Evolutionary conservation across 1,140 invertebrate genomes (phyloP).

Genomic region (Manduca sexta): DNA sequence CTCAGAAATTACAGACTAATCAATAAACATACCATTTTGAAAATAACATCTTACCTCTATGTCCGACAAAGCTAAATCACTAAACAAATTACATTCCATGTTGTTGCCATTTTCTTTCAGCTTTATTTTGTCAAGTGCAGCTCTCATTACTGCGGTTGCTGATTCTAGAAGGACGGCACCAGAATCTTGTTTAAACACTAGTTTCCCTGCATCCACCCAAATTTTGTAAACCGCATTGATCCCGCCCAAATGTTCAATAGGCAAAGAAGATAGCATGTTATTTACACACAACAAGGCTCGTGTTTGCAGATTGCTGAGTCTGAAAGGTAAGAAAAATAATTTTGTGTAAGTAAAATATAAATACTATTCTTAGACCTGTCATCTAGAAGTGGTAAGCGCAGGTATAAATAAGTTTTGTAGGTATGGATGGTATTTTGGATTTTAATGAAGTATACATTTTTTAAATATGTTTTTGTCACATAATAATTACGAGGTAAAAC

Average conservation of each 20-base stretch:
- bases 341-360: no score
- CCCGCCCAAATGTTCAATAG: conserved; percentile 76
- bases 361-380: not conserved
- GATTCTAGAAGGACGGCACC: conserved; percentile 76
- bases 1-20: no score
- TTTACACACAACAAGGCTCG: conserved; percentile 79
- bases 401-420: no score
- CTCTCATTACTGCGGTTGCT: conserved; percentile 78
- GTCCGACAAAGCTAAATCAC: conserved; percentile 58
- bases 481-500: no score
- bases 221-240: conserved; percentile 69
- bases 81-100: conserved; percentile 51
- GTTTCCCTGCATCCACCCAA: conserved; percentile 74
- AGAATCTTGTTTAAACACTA: conserved; percentile 72
- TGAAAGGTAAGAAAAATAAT: conserved; percentile 50
- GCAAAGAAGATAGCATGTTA: conserved; percentile 77
- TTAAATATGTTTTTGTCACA: no score
- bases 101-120: conserved; percentile 41
- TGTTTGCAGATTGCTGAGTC: conserved; percentile 69
- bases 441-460: no score
- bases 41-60: conserved; percentile 61
- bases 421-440: no score
- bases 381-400: no score
- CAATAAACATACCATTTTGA: no score
- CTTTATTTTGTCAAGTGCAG: conserved; percentile 73